Evolutionary conservation across 1,140 invertebrate species (phyloP), one percentile per base, ranked within the genome.

Genomic region (Heliconius nattereri): DNA sequence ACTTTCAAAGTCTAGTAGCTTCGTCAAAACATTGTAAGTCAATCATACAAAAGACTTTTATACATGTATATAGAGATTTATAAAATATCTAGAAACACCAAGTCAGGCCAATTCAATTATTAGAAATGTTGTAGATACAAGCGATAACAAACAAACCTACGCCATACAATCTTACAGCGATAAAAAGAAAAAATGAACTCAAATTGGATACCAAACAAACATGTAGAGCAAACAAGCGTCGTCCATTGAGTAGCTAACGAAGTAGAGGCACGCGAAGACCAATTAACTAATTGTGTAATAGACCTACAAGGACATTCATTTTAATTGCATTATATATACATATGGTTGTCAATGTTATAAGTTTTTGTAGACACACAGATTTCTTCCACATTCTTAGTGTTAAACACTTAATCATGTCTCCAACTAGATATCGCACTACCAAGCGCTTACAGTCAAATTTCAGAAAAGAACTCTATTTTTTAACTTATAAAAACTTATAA

Each of bases 201-300:
- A 71, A 71, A 71, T 29, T 71, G 70, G 26, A 71, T 35, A 71
- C 32, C 70, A 29, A 20, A 71, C 70, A 71, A 71, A 71, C 26
- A 71, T 71, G 70, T 71, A 71, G 26, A 35, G 54, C 54, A 35
- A 71, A 32, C 26, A 71, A 71, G 29, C 19, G 70, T 49, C 32
- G 71, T 57, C 35, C 54, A 75, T 71, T 76, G 74, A 35, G 57
- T 49, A 78, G 75, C 80, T 79, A 81, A 83, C 78, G 84, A 82
- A 81, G 79, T 76, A 71, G 60, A 76, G 77, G 76, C 83, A 78
- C 77, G 78, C 83, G 76, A 76, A 66, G 70, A 78, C 78, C 84
- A 85, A 85, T 86, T 85, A 86, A 81, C 82, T 85, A 85, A 86
- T 86, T 86, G 82, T 85, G 70, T 57, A 29, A 71, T 35, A 71